Evolutionary conservation across 2,888 invertebrate species (phyloP), one percentile per base, ranked within the genome.

Genomic region (Aethes cnicana): DNA sequence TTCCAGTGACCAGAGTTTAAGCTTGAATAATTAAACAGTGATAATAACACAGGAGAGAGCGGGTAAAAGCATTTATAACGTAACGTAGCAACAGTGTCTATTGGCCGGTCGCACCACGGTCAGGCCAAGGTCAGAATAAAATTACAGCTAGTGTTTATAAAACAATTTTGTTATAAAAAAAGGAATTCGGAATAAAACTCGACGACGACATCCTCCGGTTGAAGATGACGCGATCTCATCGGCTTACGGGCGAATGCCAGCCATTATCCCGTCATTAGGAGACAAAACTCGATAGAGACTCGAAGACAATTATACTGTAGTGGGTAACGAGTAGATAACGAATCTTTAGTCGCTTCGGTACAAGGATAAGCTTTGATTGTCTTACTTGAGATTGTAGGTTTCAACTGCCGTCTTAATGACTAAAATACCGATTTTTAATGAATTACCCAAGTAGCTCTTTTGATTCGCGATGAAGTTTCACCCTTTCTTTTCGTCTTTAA

Each of bases 201-300:
- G 25, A 14, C 14, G 28, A 17, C 18, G 8, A n/a, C n/a, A n/a
- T 35, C 17, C 28, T 49, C 46, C 28, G 37, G 47, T 53, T 56
- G 55, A 41, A 56, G 59, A 55, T 47, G 52, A 41, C 54, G 54
- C 56, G 55, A 61, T 68, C 56, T 49, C 41, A 59, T 62, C 62
- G 57, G 53, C 62, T 54, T 57, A 58, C 58, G 59, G 55, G 58
- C 56, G 23, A 43, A 50, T 66, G 63, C 64, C 69, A 60, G 54
- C 54, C 46, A 61, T 66, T 64, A 66, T 57, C 57, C 52, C 61
- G 64, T 63, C 63, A 56, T 61, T 61, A 50, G 53, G 47, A 64
- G 39, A 42, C 33, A 35, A 35, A 37, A 5, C 4, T 20, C 26
- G 49, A 49, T 48, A 42, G 41, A 17, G 32, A 9, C 11, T n/a